Conservation (phyloP, 2,888 invertebrate genomes). For the Sphinx pinastri region DNA sequence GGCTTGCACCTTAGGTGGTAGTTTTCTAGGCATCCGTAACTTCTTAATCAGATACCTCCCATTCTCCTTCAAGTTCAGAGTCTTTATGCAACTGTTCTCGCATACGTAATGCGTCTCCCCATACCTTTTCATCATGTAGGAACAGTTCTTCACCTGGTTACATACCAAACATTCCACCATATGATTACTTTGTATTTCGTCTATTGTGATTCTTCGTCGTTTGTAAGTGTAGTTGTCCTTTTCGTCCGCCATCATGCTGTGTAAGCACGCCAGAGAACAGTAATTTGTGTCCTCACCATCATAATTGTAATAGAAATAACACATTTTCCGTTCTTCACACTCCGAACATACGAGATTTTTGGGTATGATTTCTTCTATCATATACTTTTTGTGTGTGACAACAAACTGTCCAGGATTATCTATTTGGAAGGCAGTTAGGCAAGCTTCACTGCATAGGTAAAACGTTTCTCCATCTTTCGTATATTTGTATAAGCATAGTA, state of each 20-base stretch:
- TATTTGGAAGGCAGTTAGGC: constrained; percentile 73
- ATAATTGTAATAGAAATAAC: constrained; percentile 76
- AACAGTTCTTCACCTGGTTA: constrained; percentile 73
- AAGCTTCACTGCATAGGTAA: constrained; percentile 78
- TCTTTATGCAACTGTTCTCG: constrained; percentile 82
- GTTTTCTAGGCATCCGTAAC: constrained; percentile 46
- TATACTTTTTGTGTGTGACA: constrained; percentile 64
- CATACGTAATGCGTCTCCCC: constrained; percentile 81
- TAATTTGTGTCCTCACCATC: constrained; percentile 78
- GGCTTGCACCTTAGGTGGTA: constrained; percentile 26
- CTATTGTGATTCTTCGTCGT: constrained; percentile 78
- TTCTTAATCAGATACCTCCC: constrained; percentile 67
- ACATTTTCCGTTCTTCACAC: constrained; percentile 72
- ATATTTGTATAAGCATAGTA: constrained; percentile 63
- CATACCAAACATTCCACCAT: constrained; percentile 75
- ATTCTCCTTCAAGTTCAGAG: constrained; percentile 68
- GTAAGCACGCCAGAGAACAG: constrained; percentile 81
- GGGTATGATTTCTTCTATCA: constrained; percentile 70
- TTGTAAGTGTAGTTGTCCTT: constrained; percentile 82
- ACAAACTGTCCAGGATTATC: constrained; percentile 62
- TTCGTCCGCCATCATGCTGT: constrained; percentile 81
- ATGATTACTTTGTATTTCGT: constrained; percentile 60
- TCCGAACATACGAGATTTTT: constrained; percentile 63
- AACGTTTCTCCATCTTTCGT: constrained; percentile 56
- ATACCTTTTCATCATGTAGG: constrained; percentile 76